phyloP scores from a whole-genome alignment of 2,888 invertebrate species.

The Patella pellucida region DNA sequence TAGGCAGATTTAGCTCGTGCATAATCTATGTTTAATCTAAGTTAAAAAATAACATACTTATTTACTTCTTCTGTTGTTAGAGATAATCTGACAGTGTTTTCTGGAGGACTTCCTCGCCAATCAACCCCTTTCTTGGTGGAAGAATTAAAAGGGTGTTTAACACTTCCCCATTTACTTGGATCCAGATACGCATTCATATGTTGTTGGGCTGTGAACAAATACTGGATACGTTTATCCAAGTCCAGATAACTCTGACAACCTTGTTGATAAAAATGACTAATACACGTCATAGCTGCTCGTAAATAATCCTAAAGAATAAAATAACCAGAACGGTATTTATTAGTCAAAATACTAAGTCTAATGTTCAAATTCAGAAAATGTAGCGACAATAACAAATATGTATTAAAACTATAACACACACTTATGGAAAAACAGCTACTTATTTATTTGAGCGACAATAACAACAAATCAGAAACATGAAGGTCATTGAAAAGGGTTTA shows the following conservation, averaged over 20 bases:
- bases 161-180: slow-evolving; percentile 60
- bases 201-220: slow-evolving; percentile 64
- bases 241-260: slow-evolving; percentile 67
- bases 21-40: no score
- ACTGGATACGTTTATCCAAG: slow-evolving; percentile 56
- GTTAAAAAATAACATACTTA: slow-evolving; percentile 48
- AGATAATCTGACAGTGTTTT: slow-evolving; percentile 71
- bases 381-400: no score
- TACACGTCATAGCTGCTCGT: slow-evolving; percentile 71
- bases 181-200: slow-evolving; percentile 68
- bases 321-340: no score
- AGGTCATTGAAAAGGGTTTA: no score
- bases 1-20: no score
- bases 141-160: slow-evolving; percentile 45
- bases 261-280: slow-evolving; percentile 67
- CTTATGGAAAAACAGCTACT: no score
- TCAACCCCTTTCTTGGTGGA: slow-evolving; percentile 26
- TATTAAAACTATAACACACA: no score
- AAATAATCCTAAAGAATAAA: slow-evolving; percentile 71
- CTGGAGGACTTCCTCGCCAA: slow-evolving; percentile 38
- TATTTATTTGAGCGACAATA: no score
- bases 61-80: slow-evolving; percentile 61
- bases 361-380: no score
- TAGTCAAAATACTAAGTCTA: no score
- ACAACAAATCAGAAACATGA: no score